phyloP scores from a whole-genome alignment of 2,797 vertebrate genomes.

The Alexandromys oeconomus region DNA sequence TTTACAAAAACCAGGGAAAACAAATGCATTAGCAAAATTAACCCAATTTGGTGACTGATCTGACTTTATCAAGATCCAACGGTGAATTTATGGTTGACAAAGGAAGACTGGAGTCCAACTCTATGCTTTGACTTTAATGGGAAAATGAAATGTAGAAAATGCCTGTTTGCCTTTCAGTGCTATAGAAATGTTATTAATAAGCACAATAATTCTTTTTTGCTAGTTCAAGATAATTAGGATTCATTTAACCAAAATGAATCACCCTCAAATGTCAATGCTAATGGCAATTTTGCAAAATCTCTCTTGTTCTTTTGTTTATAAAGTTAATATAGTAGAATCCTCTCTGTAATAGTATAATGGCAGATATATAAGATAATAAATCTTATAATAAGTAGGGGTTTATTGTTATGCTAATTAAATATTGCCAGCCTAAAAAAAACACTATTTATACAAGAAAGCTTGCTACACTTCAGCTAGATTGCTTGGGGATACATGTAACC shows the following conservation, averaged over 20 bases:
- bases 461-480: neutral
- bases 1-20: neutral
- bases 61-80: neutral
- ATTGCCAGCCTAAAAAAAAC: neutral
- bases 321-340: conserved; percentile 43
- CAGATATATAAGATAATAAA: conserved; percentile 53
- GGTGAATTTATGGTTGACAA: conserved; percentile 42
- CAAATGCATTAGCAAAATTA: conserved; percentile 25
- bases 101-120: conserved; percentile 3
- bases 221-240: conserved; percentile 67
- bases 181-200: conserved; percentile 57
- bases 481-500: neutral
- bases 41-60: conserved; percentile 48
- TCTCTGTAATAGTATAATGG: conserved; percentile 46
- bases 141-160: conserved; percentile 57
- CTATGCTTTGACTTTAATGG: conserved; percentile 48
- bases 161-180: conserved; percentile 49
- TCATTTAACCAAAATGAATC: conserved; percentile 66
- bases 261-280: conserved; percentile 68
- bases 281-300: conserved; percentile 63
- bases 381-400: conserved; percentile 45
- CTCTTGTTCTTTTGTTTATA: conserved; percentile 48
- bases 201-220: conserved; percentile 43
- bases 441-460: conserved; percentile 28
- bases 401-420: conserved; percentile 61